Conservation (phyloP, 2,113 vertebrate species). For the Anhinga rufa region DNA sequence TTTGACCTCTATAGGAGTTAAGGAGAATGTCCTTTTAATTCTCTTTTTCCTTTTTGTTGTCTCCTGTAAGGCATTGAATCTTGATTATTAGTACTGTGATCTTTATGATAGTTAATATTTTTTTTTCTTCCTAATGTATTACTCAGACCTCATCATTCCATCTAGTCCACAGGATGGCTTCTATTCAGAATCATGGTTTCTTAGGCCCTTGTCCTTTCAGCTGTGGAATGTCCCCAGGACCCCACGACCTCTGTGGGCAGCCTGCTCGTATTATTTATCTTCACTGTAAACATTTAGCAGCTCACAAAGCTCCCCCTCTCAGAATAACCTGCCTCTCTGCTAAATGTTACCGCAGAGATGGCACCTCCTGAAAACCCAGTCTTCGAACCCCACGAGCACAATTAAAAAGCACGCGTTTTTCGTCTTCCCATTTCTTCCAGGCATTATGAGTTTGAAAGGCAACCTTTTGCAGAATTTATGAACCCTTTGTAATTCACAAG, state of each 20-base stretch:
- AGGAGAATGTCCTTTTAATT: neutral
- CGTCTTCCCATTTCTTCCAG: neutral
- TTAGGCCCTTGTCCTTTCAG: neutral
- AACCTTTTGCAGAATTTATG: neutral
- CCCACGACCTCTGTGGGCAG: too few relatives aligned
- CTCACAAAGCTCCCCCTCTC: neutral
- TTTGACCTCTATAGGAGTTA: neutral
- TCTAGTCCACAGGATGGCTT: neutral
- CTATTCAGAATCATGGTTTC: neutral
- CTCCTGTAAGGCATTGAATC: neutral
- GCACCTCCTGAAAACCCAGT: neutral
- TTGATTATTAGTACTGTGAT: neutral
- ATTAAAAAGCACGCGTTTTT: neutral
- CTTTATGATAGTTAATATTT: neutral
- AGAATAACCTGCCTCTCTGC: neutral
- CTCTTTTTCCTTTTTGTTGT: neutral
- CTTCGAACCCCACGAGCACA: neutral
- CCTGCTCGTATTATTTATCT: neutral
- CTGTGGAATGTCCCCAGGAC: neutral
- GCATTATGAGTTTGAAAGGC: neutral
- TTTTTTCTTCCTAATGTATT: neutral
- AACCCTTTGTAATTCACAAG: neutral
- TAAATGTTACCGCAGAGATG: neutral
- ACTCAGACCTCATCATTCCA: neutral
- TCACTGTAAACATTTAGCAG: too few relatives aligned